A percentile compares a stretch with the other conserved stretches of the same genome.
Conservation (phyloP, 2,113 vertebrate species). For the Chlorodrepanis virens region DNA sequence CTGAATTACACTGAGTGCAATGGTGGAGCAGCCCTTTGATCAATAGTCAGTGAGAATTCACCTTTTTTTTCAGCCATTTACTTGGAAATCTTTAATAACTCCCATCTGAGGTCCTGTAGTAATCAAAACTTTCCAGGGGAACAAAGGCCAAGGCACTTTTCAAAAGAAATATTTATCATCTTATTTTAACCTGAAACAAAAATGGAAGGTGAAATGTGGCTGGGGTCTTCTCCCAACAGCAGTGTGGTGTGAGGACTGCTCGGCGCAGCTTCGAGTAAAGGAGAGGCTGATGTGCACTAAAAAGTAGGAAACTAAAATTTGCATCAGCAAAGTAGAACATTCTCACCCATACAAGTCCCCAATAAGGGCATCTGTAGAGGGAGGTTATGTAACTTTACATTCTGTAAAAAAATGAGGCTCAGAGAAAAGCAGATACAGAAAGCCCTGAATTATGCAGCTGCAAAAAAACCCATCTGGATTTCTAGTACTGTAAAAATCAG, state of each 20-base stretch:
- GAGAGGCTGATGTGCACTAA: not conserved
- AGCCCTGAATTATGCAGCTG: not conserved
- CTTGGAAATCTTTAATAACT: not conserved
- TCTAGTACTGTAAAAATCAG: not conserved
- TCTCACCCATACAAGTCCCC: not conserved
- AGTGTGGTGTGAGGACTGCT: not conserved
- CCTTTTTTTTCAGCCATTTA: not conserved
- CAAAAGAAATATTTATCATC: not conserved
- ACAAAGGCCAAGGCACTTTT: not conserved
- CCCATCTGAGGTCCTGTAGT: not conserved
- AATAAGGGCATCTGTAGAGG: not conserved
- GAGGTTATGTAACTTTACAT: not conserved
- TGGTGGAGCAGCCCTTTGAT: not conserved
- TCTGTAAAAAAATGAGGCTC: not conserved
- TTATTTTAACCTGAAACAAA: not conserved
- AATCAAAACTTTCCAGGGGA: not conserved
- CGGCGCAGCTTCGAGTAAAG: not conserved
- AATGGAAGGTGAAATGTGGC: not conserved
- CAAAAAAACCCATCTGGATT: not conserved
- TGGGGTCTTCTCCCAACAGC: not conserved
- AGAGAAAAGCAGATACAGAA: not conserved
- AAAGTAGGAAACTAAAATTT: not conserved
- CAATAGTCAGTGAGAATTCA: not conserved
- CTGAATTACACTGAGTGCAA: not conserved
- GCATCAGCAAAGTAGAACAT: not conserved